Conservation (phyloP, 2,797 vertebrate species). For the Rhynchotus rufescens region DNA sequence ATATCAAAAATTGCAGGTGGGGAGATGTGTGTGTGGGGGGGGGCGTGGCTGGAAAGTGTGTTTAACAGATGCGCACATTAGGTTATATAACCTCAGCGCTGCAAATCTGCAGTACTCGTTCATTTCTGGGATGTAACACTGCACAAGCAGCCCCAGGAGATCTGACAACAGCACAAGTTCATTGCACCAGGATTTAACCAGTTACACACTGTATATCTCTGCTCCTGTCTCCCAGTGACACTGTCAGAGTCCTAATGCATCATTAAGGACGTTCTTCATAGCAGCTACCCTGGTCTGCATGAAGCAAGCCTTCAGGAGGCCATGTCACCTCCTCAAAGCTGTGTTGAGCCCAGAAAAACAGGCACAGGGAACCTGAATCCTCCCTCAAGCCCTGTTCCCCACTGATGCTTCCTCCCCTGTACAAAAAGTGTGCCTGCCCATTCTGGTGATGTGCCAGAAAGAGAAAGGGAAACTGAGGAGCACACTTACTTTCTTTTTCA, state of each 20-base stretch:
- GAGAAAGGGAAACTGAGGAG: accelerated
- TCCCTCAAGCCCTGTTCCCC: neutral
- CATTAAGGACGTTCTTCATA: neutral
- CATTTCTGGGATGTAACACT: neutral
- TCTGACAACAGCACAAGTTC: neutral
- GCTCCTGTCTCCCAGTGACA: neutral
- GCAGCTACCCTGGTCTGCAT: neutral
- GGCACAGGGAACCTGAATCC: neutral
- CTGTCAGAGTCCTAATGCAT: neutral
- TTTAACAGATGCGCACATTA: neutral
- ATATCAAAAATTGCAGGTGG: neutral
- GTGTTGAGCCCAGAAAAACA: neutral
- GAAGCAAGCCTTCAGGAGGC: neutral
- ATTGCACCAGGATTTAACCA: neutral
- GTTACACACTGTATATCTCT: neutral
- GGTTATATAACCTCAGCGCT: neutral
- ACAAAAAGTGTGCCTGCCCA: neutral
- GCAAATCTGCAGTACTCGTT: neutral
- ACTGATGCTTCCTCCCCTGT: neutral
- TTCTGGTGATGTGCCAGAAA: neutral
- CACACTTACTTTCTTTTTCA: conserved; percentile 83
- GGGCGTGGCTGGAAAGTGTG: neutral
- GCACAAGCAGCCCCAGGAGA: neutral
- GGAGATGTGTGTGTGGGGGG: neutral
- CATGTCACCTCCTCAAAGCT: neutral